These are phyloP conservation scores for Theodoxus fluviatilis DNA, from an alignment of 2,888 invertebrate species.

Conservation along the genomic window DNA sequence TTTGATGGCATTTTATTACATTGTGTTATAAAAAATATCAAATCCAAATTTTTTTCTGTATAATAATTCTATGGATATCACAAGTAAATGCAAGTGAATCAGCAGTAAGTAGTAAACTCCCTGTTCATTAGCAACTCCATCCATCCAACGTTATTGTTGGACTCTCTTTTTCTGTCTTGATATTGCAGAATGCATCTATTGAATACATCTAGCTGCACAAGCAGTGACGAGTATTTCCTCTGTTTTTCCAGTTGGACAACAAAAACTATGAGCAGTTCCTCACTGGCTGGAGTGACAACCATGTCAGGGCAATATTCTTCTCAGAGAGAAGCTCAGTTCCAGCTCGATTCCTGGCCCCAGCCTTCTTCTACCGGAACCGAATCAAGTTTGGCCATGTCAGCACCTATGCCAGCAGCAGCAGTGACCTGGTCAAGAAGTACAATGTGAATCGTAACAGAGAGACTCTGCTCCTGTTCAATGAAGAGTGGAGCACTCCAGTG, in stretches of 20 bases:
- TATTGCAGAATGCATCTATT: too few relatives aligned
- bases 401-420: slow-evolving; percentile 56
- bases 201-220: too few relatives aligned
- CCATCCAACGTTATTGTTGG: too few relatives aligned
- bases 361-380: slow-evolving; percentile 83
- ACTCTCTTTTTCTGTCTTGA: too few relatives aligned
- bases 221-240: too few relatives aligned
- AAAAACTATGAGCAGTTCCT: slow-evolving; percentile 79
- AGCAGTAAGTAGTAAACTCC: too few relatives aligned
- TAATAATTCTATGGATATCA: background rate
- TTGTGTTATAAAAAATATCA: too few relatives aligned
- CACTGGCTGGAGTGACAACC: slow-evolving; percentile 89
- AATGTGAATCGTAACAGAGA: slow-evolving; percentile 70
- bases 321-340: slow-evolving; percentile 74
- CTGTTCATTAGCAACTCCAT: too few relatives aligned
- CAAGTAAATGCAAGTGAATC: too few relatives aligned
- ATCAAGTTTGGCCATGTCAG: slow-evolving; percentile 79
- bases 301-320: slow-evolving; percentile 87
- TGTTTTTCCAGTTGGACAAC: slow-evolving; percentile 72
- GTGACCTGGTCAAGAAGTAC: slow-evolving; percentile 71
- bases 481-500: slow-evolving; percentile 72
- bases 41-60: background rate
- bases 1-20: too few relatives aligned
- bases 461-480: slow-evolving; percentile 87
- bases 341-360: slow-evolving; percentile 85